A percentile compares a stretch with the other conserved stretches of the same genome.
Conservation (phyloP, 2,797 vertebrate genomes). For the Sternarchorhynchus goeldii region DNA sequence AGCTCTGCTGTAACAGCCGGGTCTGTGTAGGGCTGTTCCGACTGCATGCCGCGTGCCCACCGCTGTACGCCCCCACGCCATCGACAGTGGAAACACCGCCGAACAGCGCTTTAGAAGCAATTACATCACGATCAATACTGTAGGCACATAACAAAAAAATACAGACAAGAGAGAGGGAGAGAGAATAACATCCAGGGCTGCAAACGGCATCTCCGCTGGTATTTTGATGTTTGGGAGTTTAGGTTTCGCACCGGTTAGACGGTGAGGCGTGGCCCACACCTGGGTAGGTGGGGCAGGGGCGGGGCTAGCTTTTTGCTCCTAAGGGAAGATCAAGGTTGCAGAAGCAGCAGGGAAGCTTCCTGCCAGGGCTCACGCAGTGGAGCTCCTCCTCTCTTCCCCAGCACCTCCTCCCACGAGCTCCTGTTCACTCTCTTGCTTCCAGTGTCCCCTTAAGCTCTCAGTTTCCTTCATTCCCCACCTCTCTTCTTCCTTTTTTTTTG, state of each 20-base stretch:
- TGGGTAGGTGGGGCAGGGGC: no score
- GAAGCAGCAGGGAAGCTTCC: no score
- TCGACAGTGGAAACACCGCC: conserved; percentile 50
- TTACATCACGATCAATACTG: conserved; percentile 54
- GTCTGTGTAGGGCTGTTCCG: conserved; percentile 23
- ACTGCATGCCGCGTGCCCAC: conserved; percentile 42
- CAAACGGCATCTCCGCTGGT: conserved; percentile 1
- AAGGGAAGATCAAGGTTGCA: no score
- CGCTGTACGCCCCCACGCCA: conserved; percentile 42
- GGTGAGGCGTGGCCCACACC: no score
- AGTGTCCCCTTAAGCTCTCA: neutral
- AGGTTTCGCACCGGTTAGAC: neutral
- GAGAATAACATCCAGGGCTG: conserved; percentile 29
- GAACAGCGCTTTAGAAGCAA: conserved; percentile 53
- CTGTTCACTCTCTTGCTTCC: conserved; percentile 39
- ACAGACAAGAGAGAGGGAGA: conserved; percentile 11
- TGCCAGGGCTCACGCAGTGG: no score
- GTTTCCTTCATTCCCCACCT: conserved; percentile 20
- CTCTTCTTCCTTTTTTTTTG: neutral
- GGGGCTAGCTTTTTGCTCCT: no score
- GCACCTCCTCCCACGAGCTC: no score
- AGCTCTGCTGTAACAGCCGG: conserved; percentile 48
- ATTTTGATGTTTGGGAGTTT: conserved; percentile 12
- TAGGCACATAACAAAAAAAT: conserved; percentile 47
- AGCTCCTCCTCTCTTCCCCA: no score